Evolutionary conservation across 1,140 invertebrate species (phyloP), one percentile per base, ranked within the genome.

Genomic region (Platyscapa corneri): DNA sequence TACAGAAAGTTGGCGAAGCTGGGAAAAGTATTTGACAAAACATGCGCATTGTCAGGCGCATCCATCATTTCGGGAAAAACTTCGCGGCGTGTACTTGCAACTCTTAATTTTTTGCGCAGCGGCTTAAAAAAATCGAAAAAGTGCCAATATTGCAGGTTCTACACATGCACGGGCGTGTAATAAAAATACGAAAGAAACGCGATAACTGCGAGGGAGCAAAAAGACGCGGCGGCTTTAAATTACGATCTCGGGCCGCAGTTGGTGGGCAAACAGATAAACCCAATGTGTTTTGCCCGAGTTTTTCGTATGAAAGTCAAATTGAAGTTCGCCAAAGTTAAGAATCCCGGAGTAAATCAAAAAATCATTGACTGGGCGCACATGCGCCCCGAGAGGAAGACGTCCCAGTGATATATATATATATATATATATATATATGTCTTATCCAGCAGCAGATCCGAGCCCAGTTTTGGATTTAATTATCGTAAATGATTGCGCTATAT

Each of bases 11-110:
- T 56, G n/a, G 56, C n/a, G n/a, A 39, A 82, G 23, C 67, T 74
- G 46, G 80, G 64, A 46, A 46, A 83, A 83, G 32, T 83, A 32
- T 83, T 76, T 83, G 23, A 53, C 76, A 74, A 56, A 32, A 8
- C 7, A 34, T 30, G 42, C n/a, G 30, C 37, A 74, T 82, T 53
- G 18, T 23, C 23, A 0, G 16, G 8, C 46, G 10, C 74, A 74
- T 60, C 67, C 49, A 42, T 56, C 30, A 53, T 30, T 75, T 75
- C 37, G 0, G 56, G 3, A 65, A 76, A 60, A 83, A 77, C 72
- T 83, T 64, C 77, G n/a, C 65, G 42, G 34, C 16, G 23, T n/a
- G 3, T 37, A 77, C 16, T 39, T 27, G 37, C 27, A 20, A 14
- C 18, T 32, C 77, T 76, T 32, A 34, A 32, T 6, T 64, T 46